These are phyloP conservation scores for Melanotaenia parkinsoni DNA, from an alignment of 2,797 vertebrate species.

Conservation along the genomic window DNA sequence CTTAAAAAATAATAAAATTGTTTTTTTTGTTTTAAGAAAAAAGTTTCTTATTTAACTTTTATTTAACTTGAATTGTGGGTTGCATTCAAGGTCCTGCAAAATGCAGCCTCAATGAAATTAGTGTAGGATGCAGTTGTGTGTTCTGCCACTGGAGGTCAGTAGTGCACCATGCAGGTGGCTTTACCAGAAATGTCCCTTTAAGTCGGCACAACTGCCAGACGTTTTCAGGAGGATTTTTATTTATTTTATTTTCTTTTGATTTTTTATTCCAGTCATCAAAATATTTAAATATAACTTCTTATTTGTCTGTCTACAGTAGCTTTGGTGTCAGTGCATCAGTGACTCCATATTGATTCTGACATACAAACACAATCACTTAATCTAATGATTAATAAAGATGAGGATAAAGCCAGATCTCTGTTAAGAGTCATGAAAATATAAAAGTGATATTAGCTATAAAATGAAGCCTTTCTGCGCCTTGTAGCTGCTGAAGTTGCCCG, in stretches of 20 bases:
- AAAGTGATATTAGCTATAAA: too few species aligned
- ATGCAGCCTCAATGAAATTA: neutral
- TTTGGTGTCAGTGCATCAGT: too few species aligned
- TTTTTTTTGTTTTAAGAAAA: slow-evolving; percentile 26
- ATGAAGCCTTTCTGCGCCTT: too few species aligned
- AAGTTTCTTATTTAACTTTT: neutral
- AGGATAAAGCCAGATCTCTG: too few species aligned
- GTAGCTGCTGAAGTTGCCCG: neutral
- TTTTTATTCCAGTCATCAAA: too few species aligned
- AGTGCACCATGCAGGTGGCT: neutral
- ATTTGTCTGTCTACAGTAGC: too few species aligned
- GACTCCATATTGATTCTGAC: too few species aligned
- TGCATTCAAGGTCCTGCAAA: neutral
- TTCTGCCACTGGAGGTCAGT: slow-evolving; percentile 39
- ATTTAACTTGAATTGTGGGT: neutral
- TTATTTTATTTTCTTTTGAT: neutral
- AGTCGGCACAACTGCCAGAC: neutral
- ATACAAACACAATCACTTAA: too few species aligned
- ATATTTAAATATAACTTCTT: too few species aligned
- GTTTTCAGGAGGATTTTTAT: neutral
- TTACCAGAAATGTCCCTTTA: neutral
- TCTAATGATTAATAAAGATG: too few species aligned
- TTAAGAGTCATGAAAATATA: too few species aligned
- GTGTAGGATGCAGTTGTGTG: neutral
- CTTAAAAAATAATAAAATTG: slow-evolving; percentile 75